These are phyloP conservation scores for Trachelus troglodyta DNA, from an alignment of 2,888 invertebrate species.

Conservation along the genomic window DNA sequence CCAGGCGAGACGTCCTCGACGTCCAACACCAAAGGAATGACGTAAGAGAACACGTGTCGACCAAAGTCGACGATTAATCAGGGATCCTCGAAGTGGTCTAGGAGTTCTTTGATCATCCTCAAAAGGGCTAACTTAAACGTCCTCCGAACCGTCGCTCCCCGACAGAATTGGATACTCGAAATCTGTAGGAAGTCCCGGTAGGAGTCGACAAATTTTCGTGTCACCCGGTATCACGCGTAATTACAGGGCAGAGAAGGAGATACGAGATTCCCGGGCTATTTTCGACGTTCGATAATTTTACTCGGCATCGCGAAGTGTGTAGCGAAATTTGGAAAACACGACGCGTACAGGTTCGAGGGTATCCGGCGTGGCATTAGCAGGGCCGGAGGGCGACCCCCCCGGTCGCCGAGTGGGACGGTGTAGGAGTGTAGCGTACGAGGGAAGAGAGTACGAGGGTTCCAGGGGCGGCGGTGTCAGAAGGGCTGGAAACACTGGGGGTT, in stretches of 20 bases:
- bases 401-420: conserved; percentile 10
- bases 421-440: background rate
- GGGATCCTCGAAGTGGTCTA: background rate
- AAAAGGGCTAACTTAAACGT: background rate
- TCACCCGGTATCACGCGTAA: background rate
- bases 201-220: background rate
- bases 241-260: background rate
- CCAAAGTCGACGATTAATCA: background rate
- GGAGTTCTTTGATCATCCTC: background rate
- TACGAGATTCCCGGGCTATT: background rate
- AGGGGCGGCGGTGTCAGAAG: conserved; percentile 1
- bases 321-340: background rate
- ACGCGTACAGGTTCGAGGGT: background rate
- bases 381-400: conserved; percentile 13
- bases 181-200: background rate
- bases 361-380: conserved; percentile 8
- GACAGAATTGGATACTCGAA: background rate
- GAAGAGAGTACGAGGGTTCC: conserved; percentile 11
- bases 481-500: conserved; percentile 16
- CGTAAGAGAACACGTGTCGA: background rate
- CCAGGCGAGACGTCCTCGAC: background rate
- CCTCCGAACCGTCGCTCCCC: background rate
- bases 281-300: background rate
- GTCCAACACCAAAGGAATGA: background rate
- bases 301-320: background rate